Percentiles rank a stretch among this genome's conserved stretches.
phyloP scores from a whole-genome alignment of 1,140 invertebrate species.

The Drosophila leontia region DNA sequence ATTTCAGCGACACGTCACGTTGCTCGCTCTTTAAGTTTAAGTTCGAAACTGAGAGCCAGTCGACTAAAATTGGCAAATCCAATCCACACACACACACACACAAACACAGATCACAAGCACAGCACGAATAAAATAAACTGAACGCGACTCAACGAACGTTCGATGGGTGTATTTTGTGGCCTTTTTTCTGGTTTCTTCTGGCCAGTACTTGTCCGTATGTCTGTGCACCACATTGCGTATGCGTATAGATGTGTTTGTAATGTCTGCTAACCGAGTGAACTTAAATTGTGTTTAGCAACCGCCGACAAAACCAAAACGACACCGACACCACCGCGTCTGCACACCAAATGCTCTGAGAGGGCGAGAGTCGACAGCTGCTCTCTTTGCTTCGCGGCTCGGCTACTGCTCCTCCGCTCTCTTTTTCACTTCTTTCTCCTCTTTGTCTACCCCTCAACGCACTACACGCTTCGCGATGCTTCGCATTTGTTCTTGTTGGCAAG shows the following conservation, averaged over 20 bases:
- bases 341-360: conserved; percentile 41
- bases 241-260: conserved; percentile 27
- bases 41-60: conserved; percentile 78
- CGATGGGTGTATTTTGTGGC: conserved; percentile 29
- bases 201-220: conserved; percentile 21
- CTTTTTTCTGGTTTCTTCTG: conserved; percentile 41
- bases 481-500: conserved; percentile 66
- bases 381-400: conserved; percentile 23
- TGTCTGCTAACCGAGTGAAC: conserved; percentile 77
- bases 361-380: conserved; percentile 19
- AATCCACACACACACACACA: conserved; percentile 38
- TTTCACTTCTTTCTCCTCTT: conserved; percentile 13
- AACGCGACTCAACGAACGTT: conserved; percentile 40
- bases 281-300: conserved; percentile 73
- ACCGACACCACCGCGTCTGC: conserved; percentile 48
- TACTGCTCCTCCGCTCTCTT: conserved; percentile 17
- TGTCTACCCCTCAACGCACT: conserved; percentile 4
- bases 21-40: conserved; percentile 83
- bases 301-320: conserved; percentile 51
- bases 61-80: conserved; percentile 79
- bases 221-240: conserved; percentile 21
- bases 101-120: conserved; percentile 42
- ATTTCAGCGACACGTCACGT: conserved; percentile 77
- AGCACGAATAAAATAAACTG: conserved; percentile 34
- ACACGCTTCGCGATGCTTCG: conserved; percentile 54